Conservation (phyloP, 37 sponge, comb jelly and placozoan species). For the Crambe crambe region DNA sequence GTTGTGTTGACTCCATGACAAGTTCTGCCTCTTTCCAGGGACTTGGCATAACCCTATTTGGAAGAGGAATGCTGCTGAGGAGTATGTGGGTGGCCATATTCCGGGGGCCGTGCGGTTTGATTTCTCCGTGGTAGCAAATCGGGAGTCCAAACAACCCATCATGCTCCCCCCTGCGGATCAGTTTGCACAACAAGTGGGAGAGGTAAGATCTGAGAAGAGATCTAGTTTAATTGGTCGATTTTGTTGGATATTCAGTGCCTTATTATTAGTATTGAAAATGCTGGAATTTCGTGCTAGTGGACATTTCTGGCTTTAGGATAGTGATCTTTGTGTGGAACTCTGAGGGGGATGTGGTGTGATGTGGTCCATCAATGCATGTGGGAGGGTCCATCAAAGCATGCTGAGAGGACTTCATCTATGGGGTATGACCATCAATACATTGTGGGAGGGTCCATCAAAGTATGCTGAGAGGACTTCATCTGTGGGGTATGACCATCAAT, state of each 20-base stretch:
- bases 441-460: too few species aligned
- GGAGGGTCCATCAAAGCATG: not conserved
- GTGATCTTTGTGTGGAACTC: too few species aligned
- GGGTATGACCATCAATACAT: not conserved
- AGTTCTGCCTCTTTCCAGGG: too few species aligned
- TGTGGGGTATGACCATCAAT: too few species aligned
- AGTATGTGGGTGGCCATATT: constrained; percentile 57
- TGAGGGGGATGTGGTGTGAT: not conserved
- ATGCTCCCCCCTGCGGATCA: constrained; percentile 54
- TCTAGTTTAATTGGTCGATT: too few species aligned
- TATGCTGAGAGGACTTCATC: too few species aligned
- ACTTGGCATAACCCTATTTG: constrained; percentile 54
- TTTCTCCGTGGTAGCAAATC: constrained; percentile 25
- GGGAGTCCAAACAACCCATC: constrained; percentile 27
- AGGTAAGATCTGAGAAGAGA: constrained; percentile 3
- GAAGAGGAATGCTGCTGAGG: constrained; percentile 64
- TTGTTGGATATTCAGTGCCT: too few species aligned
- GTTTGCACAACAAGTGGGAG: constrained; percentile 51
- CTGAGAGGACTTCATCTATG: too few species aligned
- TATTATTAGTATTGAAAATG: too few species aligned
- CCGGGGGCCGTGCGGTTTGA: constrained; percentile 65
- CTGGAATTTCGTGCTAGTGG: too few species aligned
- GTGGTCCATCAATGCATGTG: not conserved
- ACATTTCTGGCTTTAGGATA: too few species aligned
- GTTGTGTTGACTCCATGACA: too few species aligned